Base-by-base conservation (phyloP, 2,888 invertebrate genomes). In the Omphaloscelis lunosa region DNA sequence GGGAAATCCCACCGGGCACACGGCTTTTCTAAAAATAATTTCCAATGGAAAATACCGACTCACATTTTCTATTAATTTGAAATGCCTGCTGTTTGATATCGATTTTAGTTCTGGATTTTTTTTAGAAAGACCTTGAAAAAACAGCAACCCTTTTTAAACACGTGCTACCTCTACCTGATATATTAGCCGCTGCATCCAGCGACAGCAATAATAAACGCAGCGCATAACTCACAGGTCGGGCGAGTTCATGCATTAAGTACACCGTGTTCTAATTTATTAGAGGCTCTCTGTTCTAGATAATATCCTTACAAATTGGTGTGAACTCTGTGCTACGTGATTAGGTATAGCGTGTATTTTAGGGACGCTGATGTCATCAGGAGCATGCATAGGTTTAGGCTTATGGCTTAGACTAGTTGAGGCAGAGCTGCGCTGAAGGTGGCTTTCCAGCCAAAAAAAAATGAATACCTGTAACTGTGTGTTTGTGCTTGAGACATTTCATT, bases 171-270 rank as follows among this genome's bases (percentile, higher is more conserved):
- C 15, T 17, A 56, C 45, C 39, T 59, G 71, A 78, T 69, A 66
- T 74, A 75, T 65, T 39, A 74, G 58, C 61, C 45, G 53, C 70
- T 83, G 74, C 61, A 86, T 80, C 51, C 78, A 68, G 69, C 75
- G 61, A 81, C 86, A 82, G 86, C 85, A 91, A 91, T 91, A 90
- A 90, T 87, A 89, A 87, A 88, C 83, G 87, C 84, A 86, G 83
- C 81, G 71, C 84, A 88, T 89, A 85, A 88, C 73, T 89, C 75
- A 83, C 77, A 66, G 70, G 67, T 80, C 79, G 82, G 75, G 84
- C 79, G 86, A 88, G 86, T 86, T 88, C 89, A 84, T 89, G 87
- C 90, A 90, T 91, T 90, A 91, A 88, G 79, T 87, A 88, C 89
- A 90, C 82, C 59, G 86, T 86, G 91, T 81, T 83, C 84, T 87